Percentiles rank a stretch among this genome's conserved stretches.
Conservation (phyloP, 2,888 invertebrate species). For the Norana najaformis region DNA sequence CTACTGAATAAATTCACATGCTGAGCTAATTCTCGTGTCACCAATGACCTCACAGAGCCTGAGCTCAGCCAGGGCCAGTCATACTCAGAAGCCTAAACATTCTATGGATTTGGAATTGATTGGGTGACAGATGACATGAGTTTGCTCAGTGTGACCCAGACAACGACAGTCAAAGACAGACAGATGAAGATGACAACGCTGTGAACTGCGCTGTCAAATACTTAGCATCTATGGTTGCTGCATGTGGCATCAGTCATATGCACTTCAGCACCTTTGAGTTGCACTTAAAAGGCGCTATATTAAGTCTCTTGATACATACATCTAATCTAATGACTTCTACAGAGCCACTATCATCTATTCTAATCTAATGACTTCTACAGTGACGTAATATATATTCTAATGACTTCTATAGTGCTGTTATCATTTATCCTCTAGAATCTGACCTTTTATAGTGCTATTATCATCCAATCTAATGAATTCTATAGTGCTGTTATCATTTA, state of each 20-base stretch:
- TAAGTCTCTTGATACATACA: neutral
- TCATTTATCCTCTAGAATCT: too few relatives aligned
- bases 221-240: neutral
- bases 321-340: neutral
- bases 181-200: neutral
- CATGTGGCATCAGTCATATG: neutral
- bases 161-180: neutral
- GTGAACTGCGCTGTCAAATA: neutral
- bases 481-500: too few relatives aligned
- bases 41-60: too few relatives aligned
- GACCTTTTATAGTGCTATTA: neutral
- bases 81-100: neutral
- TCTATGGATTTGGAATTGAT: neutral
- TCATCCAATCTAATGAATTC: neutral
- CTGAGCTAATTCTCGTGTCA: neutral
- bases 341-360: too few relatives aligned
- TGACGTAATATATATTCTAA: neutral
- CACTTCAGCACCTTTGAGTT: neutral
- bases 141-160: neutral
- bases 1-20: neutral
- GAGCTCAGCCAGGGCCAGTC: neutral
- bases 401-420: neutral
- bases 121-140: neutral
- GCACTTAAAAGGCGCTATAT: neutral
- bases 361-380: neutral